phyloP scores from a whole-genome alignment of 2,888 invertebrate species.

The Cynaeus angustus region DNA sequence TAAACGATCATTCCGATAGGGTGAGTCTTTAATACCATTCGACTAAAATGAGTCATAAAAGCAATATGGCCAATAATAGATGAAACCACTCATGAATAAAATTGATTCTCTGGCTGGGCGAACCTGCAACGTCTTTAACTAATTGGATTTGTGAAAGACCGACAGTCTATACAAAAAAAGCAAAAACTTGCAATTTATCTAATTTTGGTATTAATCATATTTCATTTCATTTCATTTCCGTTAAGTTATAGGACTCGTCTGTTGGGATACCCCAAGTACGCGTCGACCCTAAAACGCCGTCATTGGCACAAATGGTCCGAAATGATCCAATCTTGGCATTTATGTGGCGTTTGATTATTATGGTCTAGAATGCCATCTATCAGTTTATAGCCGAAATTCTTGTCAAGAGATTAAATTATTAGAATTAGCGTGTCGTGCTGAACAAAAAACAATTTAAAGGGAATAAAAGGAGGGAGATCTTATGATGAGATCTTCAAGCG shows the following conservation, averaged over 20 bases:
- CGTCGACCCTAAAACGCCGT: constrained; percentile 62
- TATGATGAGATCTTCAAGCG: constrained; percentile 51
- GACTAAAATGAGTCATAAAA: constrained; percentile 49
- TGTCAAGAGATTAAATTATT: not conserved
- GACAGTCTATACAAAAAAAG: constrained; percentile 48
- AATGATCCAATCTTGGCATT: constrained; percentile 69
- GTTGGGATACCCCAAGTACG: constrained; percentile 51
- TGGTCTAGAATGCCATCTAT: constrained; percentile 59
- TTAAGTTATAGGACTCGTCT: constrained; percentile 55
- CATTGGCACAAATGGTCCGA: constrained; percentile 68
- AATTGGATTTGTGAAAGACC: constrained; percentile 57
- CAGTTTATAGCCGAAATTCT: constrained; percentile 57
- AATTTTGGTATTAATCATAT: constrained; percentile 58
- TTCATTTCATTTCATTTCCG: constrained; percentile 59
- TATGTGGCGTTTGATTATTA: constrained; percentile 68
- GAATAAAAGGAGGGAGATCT: constrained; percentile 22
- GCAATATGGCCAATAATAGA: constrained; percentile 55
- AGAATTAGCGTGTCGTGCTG: constrained; percentile 21
- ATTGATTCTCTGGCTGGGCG: constrained; percentile 55
- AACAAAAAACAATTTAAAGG: constrained; percentile 20
- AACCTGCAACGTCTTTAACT: constrained; percentile 56
- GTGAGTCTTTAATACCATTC: constrained; percentile 43
- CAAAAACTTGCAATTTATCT: constrained; percentile 52
- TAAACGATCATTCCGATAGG: constrained; percentile 38
- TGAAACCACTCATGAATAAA: constrained; percentile 57